Percentiles rank a stretch among this genome's conserved stretches.
phyloP scores from a whole-genome alignment of 2,888 invertebrate species.

The Tetranychus piercei region DNA sequence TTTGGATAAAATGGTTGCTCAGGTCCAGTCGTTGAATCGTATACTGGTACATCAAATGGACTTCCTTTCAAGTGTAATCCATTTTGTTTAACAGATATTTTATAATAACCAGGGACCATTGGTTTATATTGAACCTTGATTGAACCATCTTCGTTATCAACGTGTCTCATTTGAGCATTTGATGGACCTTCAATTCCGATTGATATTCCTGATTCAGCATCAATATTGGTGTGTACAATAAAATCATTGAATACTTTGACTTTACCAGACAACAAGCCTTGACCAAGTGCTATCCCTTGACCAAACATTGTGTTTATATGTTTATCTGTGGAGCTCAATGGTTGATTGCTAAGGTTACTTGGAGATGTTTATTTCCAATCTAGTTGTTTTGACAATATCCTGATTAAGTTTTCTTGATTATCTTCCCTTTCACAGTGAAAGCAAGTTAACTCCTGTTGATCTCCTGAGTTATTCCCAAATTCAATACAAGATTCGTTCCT shows the following conservation, averaged over 20 bases:
- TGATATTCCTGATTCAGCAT: conserved; percentile 2
- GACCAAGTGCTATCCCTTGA: not conserved
- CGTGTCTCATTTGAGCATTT: not conserved
- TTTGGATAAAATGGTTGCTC: conserved; percentile 1
- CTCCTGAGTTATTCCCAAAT: not conserved
- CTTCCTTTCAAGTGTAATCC: conserved; percentile 12
- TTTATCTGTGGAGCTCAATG: not conserved
- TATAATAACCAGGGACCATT: conserved; percentile 9
- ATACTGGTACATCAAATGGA: conserved; percentile 7
- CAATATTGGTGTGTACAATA: not conserved
- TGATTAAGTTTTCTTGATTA: too few species aligned
- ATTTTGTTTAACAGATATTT: conserved; percentile 9
- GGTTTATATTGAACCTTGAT: conserved; percentile 7
- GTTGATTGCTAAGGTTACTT: not conserved
- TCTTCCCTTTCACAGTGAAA: too few species aligned
- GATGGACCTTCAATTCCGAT: not conserved
- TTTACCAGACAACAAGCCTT: not conserved
- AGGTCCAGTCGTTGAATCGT: not conserved
- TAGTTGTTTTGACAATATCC: too few species aligned
- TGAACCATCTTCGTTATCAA: conserved; percentile 1
- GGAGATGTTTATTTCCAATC: too few species aligned
- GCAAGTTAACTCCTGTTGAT: not conserved
- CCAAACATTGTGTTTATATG: not conserved
- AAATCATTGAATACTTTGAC: conserved; percentile 4
- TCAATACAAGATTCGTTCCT: not conserved